Conservation (phyloP, 2,113 vertebrate species). For the sheep (Ovis aries) region DNA sequence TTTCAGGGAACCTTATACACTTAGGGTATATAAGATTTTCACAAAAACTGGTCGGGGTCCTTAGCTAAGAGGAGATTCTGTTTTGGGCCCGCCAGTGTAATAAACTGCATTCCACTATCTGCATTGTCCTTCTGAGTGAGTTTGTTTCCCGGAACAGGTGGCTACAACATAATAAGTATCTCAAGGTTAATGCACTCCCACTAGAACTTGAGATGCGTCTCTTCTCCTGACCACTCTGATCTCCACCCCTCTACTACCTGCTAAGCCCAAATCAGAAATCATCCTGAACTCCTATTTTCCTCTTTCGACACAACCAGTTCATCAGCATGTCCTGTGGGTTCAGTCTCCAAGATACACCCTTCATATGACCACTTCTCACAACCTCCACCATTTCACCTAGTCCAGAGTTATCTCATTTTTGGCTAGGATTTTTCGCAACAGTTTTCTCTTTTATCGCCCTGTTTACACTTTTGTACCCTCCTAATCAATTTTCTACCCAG, state of each 20-base stretch:
- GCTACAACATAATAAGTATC: not conserved
- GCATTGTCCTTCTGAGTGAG: not conserved
- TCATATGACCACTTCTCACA: not conserved
- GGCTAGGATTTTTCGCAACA: not conserved
- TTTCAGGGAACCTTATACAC: not conserved
- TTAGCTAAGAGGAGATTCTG: not conserved
- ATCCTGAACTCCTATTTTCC: not conserved
- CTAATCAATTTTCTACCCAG: not conserved
- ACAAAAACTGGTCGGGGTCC: not conserved
- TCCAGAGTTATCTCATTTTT: not conserved
- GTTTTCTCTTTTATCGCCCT: not conserved
- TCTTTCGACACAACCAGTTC: not conserved
- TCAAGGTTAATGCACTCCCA: not conserved
- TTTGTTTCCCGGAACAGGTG: not conserved
- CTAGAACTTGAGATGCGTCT: not conserved
- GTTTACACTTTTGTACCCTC: not conserved
- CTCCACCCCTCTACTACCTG: not conserved
- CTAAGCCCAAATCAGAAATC: not conserved
- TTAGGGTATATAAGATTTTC: not conserved
- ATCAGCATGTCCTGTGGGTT: not conserved
- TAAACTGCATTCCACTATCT: not conserved
- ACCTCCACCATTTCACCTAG: not conserved
- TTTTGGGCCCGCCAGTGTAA: rapidly evolving
- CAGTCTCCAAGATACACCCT: not conserved
- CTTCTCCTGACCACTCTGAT: not conserved